Conservation (phyloP, 2,113 vertebrate genomes). For the Rhinichthys klamathensis region DNA sequence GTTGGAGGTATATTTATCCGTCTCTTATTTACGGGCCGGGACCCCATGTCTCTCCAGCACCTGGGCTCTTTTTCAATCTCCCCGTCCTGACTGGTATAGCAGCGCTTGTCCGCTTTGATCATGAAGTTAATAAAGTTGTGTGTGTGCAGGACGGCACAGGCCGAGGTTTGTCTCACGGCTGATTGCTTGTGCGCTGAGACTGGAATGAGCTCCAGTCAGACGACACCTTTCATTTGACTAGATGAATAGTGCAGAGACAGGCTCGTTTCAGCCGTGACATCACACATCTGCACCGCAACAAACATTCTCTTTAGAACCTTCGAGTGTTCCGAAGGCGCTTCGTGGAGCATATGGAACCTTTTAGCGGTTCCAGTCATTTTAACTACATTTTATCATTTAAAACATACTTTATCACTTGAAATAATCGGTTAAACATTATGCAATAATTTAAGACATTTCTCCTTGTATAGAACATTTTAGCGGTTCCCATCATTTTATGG, state of each 20-base stretch:
- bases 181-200: conserved; percentile 47
- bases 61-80: conserved; percentile 24
- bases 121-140: conserved; percentile 60
- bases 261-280: conserved; percentile 33
- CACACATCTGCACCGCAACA: conserved; percentile 25
- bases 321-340: too few relatives aligned
- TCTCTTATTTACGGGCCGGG: conserved; percentile 14
- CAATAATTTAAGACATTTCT: too few relatives aligned
- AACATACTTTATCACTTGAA: too few relatives aligned
- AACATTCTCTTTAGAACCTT: too few relatives aligned
- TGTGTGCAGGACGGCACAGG: conserved; percentile 29
- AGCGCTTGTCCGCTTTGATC: conserved; percentile 47
- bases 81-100: background rate
- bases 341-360: too few relatives aligned
- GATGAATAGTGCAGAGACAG: conserved; percentile 50
- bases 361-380: too few relatives aligned
- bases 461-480: too few relatives aligned
- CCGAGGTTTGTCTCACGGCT: conserved; percentile 25
- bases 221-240: conserved; percentile 59
- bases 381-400: too few relatives aligned
- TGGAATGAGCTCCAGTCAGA: conserved; percentile 52
- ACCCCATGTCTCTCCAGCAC: conserved; percentile 1
- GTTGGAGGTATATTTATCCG: conserved; percentile 35
- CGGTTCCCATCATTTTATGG: too few relatives aligned
- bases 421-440: too few relatives aligned